A percentile compares a stretch with the other conserved stretches of the same genome.
phyloP scores from a whole-genome alignment of 2,113 vertebrate genomes.

The Trachemys scripta region DNA sequence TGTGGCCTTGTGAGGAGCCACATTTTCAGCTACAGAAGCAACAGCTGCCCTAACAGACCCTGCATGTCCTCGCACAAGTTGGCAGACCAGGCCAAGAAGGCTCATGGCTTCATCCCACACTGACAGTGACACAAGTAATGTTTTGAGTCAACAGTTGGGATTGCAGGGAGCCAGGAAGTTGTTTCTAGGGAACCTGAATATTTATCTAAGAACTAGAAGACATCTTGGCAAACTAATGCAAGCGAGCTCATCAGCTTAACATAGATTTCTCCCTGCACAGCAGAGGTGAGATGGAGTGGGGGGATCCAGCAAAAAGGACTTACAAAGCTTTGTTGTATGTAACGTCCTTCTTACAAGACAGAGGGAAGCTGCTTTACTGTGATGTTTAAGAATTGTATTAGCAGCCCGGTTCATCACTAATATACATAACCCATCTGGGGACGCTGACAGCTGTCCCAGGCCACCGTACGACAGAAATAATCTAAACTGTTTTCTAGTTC shows the following conservation, averaged over 20 bases:
- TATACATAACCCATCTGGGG: conserved; percentile 15
- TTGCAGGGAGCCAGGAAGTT: neutral
- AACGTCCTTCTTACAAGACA: conserved; percentile 26
- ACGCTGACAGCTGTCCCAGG: conserved; percentile 41
- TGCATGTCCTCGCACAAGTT: neutral
- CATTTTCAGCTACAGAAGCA: neutral
- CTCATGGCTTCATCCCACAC: neutral
- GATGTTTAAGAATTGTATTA: neutral
- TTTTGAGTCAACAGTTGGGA: neutral
- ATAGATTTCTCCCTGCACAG: neutral
- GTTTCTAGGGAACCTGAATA: neutral
- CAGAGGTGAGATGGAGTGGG: neutral
- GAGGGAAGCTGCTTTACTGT: conserved; percentile 22
- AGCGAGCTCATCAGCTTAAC: neutral
- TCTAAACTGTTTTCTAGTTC: conserved; percentile 63
- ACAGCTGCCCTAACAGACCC: neutral
- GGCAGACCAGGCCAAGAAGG: neutral
- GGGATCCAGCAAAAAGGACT: neutral
- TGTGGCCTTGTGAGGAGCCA: neutral
- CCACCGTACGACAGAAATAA: conserved; percentile 36
- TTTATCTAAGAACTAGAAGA: neutral
- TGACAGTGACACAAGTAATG: neutral
- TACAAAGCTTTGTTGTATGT: neutral
- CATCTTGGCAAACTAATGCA: neutral
- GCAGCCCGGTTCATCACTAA: conserved; percentile 1